A percentile compares a stretch with the other conserved stretches of the same genome.
phyloP scores from a whole-genome alignment of 2,797 vertebrate species.

The Spheniscus humboldti region DNA sequence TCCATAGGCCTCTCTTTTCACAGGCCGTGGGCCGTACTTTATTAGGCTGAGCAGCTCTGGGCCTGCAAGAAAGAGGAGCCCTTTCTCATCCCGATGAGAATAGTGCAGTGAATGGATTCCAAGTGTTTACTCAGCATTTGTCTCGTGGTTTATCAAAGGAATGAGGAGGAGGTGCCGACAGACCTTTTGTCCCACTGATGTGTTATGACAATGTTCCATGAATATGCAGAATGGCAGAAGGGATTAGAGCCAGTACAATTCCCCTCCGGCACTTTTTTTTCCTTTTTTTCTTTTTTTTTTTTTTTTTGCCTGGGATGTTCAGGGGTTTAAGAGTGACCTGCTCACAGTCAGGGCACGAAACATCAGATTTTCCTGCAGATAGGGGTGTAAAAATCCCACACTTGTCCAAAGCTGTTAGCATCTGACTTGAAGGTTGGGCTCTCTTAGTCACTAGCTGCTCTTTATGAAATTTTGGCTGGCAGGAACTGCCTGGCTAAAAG shows the following conservation, averaged over 20 bases:
- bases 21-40: constrained; percentile 98
- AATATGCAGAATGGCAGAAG: constrained; percentile 86
- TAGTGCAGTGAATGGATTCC: constrained; percentile 81
- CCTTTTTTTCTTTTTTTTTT: constrained; percentile 13
- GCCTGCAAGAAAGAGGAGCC: constrained; percentile 90
- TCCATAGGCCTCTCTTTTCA: constrained; percentile 89
- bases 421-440: constrained; percentile 84
- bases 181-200: constrained; percentile 80
- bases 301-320: constrained; percentile 84
- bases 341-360: constrained; percentile 90
- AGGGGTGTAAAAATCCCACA: constrained; percentile 91
- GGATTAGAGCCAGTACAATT: constrained; percentile 92
- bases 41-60: constrained; percentile 93
- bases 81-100: constrained; percentile 82
- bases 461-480: constrained; percentile 61
- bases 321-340: constrained; percentile 99
- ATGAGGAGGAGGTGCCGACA: constrained; percentile 77
- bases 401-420: constrained; percentile 97
- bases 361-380: constrained; percentile 83
- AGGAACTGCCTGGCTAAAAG: constrained; percentile 61
- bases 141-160: constrained; percentile 77
- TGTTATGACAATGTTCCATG: constrained; percentile 82
- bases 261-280: constrained; percentile 82
- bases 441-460: constrained; percentile 80
- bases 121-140: constrained; percentile 95